Base-by-base conservation (phyloP, 2,797 vertebrate genomes). In the Aldrovandia affinis region DNA sequence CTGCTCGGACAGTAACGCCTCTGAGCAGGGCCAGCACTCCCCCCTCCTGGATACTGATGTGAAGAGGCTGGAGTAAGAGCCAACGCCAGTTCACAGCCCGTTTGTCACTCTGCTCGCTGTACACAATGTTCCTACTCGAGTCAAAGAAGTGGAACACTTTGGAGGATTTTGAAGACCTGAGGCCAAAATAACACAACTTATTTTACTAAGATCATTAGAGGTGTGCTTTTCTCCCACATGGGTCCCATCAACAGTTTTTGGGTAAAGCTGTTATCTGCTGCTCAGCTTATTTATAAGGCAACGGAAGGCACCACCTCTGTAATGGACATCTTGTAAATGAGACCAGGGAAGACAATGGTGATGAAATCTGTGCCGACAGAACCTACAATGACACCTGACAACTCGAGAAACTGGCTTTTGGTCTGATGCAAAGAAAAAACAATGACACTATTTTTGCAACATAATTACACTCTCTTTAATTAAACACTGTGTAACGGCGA, bases 181-280 rank as follows among this genome's bases (percentile, higher is more conserved):
- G 65, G 30, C 33, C 65, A 70, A 28, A 42, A 79, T n/a, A 63
- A 61, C 59, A 83, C 78, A 78, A 54, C 15, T 9, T 30, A 57
- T 78, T 59, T 83, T 78, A 15, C 1, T 50, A 61, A 18, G 77
- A 28, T 28, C 44, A 61, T 79, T 54, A 65, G 33, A 80, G 59
- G 44, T 54, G 33, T 39, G 44, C 10, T 84, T 44, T 77, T 77
- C 9, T n/a, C 55, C 70, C 50, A 55, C 50, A 77, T 39, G 36
- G 54, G n/a, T 78, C 36, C 36, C 61, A 39, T 33, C 36, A 52
- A 22, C 15, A 20, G 47, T 61, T 63, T 81, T n/a, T n/a, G n/a
- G n/a, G n/a, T n/a, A n/a, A n/a, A n/a, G n/a, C n/a, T 79, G 30
- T 33, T 63, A 79, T 65, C 57, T 78, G n/a, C 70, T 65, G n/a